These are phyloP conservation scores for Barbus barbus DNA, from an alignment of 2,113 vertebrate genomes.

Conservation along the genomic window DNA sequence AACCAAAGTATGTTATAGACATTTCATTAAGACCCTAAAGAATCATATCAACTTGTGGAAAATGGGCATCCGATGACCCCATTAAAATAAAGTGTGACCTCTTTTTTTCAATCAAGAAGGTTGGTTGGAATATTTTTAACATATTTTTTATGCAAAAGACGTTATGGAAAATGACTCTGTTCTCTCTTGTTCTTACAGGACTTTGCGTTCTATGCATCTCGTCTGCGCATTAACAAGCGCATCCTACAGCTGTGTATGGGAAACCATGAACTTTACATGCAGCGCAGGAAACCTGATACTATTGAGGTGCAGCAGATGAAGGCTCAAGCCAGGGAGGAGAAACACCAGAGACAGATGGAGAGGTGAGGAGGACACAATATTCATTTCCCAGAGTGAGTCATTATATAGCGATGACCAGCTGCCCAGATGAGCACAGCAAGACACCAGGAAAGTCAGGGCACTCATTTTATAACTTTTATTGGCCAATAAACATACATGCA, in stretches of 20 bases:
- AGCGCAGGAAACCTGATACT: constrained; percentile 89
- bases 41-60: too few species aligned
- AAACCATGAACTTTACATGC: constrained; percentile 94
- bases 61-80: too few species aligned
- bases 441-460: not conserved
- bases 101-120: not conserved
- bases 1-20: too few species aligned
- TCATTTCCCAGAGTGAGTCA: not conserved
- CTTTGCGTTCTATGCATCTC: constrained; percentile 90
- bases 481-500: not conserved
- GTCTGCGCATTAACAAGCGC: constrained; percentile 90
- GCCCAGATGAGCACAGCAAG: not conserved
- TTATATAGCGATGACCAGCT: not conserved
- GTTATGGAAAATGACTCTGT: not conserved
- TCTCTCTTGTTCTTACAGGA: constrained; percentile 74
- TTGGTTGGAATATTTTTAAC: not conserved
- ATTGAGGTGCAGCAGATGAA: constrained; percentile 99
- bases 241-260: constrained; percentile 95
- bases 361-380: constrained; percentile 70
- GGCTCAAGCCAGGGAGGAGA: constrained; percentile 92
- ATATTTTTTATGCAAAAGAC: not conserved
- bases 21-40: too few species aligned
- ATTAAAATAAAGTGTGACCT: too few species aligned
- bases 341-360: constrained; percentile 90
- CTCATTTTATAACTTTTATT: not conserved